These are phyloP conservation scores for Pectinophora gossypiella DNA, from an alignment of 1,140 invertebrate genomes.

Conservation along the genomic window DNA sequence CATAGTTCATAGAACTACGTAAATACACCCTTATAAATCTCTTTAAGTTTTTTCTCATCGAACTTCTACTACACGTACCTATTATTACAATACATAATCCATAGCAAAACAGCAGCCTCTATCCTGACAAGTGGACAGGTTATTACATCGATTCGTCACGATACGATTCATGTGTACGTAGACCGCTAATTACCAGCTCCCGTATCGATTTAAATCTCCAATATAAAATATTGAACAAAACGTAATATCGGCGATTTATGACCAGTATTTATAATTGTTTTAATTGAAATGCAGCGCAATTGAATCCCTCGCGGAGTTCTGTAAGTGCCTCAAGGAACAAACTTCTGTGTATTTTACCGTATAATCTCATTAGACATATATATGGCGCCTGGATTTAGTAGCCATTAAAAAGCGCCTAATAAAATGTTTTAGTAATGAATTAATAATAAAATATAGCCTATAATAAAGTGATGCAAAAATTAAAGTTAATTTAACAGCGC, in stretches of 20 bases:
- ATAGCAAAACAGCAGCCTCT: background rate
- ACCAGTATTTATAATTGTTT: slow-evolving; percentile 1
- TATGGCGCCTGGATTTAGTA: too few relatives aligned
- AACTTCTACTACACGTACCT: background rate
- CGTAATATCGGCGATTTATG: background rate
- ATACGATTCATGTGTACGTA: background rate
- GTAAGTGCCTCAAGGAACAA: too few relatives aligned
- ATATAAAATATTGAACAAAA: background rate
- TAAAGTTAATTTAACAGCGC: too few relatives aligned
- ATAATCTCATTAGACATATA: too few relatives aligned
- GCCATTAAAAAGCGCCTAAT: too few relatives aligned
- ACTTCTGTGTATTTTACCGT: too few relatives aligned
- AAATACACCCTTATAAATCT: background rate
- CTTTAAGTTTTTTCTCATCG: background rate
- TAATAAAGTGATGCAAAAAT: too few relatives aligned
- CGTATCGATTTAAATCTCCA: background rate
- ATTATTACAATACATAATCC: background rate
- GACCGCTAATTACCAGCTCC: background rate
- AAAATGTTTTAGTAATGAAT: background rate
- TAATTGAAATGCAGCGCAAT: slow-evolving; percentile 3
- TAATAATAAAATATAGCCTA: background rate
- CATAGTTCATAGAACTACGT: background rate
- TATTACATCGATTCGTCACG: background rate
- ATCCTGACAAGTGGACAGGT: background rate
- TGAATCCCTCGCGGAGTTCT: background rate